Conservation (phyloP, 2,888 invertebrate genomes). For the Neocrepidodera transversa region DNA sequence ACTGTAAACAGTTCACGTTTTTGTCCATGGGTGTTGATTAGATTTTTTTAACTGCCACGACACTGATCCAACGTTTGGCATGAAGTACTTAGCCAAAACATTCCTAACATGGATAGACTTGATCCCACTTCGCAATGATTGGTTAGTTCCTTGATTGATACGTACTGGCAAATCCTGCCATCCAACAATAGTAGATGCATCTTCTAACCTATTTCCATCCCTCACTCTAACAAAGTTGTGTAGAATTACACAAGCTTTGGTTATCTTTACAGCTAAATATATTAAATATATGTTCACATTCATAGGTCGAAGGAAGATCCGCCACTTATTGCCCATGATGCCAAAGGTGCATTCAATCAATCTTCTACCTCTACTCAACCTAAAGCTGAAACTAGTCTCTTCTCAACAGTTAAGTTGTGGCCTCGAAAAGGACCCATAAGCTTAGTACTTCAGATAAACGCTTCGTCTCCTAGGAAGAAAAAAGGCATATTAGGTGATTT, state of each 20-base stretch:
- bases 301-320: conserved; percentile 6
- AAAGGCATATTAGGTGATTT: conserved; percentile 5
- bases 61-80: conserved; percentile 5
- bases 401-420: conserved; percentile 6
- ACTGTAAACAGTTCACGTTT: no score
- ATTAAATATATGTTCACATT: conserved; percentile 1
- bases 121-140: conserved; percentile 4
- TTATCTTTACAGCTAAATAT: not conserved
- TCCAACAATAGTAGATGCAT: conserved; percentile 7
- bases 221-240: conserved; percentile 3
- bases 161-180: conserved; percentile 5
- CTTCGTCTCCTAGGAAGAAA: conserved; percentile 7
- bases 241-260: no score
- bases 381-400: not conserved
- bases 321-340: conserved; percentile 2
- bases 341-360: not conserved
- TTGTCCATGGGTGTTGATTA: no score
- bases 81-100: conserved; percentile 7
- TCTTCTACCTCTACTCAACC: conserved; percentile 8
- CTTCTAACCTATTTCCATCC: conserved; percentile 8
- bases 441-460: conserved; percentile 3
- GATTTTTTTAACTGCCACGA: conserved; percentile 7
- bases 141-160: conserved; percentile 8
- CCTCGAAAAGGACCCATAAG: not conserved
- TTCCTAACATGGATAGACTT: conserved; percentile 2